Base-by-base conservation (phyloP, 2,113 vertebrate species). In the Fregetta grallaria region DNA sequence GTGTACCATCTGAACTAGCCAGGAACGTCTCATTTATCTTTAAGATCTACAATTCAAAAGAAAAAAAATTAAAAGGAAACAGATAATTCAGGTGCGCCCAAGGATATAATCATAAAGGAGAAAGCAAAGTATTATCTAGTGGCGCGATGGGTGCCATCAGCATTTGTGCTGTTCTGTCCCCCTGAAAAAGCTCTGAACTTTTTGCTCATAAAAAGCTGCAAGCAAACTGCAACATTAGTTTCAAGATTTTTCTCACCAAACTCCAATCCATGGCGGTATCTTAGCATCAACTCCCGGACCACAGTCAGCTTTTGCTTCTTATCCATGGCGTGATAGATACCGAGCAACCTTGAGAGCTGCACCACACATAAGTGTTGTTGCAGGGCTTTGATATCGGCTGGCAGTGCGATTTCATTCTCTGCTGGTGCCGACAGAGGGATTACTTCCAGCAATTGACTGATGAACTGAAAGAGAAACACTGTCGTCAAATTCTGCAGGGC, bases 351-450 rank as follows among this genome's bases (percentile, higher is more conserved):
- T 1, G 98, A 98, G 95, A 99, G 98, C 98, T 99, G 99, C 53
- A 99, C 98, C 77, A 99, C 98, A 52, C 99, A 99, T 96, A 99
- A 49, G 91, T 99, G 99, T n/a, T 99, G 99, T 94, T 99, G 99
- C 61, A 99, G 97, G 9, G 98, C 98, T 88, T 98, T 99, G 88
- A 98, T 99, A 78, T 99, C 99, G 0, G 97, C 98, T 0, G 99
- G 99, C n/a, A 99, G 96, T 0, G 98, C 98, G 1, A 98, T 91
- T 7, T 98, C 98, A 3, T 98, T 98, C 75, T 98, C 99, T 6
- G 97, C 97, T 15, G 92, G 94, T 66, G 97, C 97, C 1, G 97
- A 97, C 74, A 99, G 97, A 1, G 99, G 99, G 71, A 99, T 98
- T 5, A 98, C 98, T 70, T 98, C 99, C 77, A 98, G 98, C 96